A percentile compares a stretch with the other conserved stretches of the same genome.
phyloP scores from a whole-genome alignment of 2,888 invertebrate species.

The Sminthurides aquaticus region DNA sequence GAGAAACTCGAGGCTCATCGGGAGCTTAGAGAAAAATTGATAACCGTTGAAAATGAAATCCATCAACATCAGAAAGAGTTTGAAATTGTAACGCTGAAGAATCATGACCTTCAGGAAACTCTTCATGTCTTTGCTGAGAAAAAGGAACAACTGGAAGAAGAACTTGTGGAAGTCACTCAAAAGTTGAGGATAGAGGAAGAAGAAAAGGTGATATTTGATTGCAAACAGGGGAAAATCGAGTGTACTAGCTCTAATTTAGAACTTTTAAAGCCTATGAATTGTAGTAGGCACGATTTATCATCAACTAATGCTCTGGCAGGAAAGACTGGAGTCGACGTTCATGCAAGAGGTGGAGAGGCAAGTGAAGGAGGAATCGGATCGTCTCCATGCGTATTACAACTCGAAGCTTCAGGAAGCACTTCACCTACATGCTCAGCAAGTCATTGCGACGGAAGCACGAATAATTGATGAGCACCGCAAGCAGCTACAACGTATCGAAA shows the following conservation, averaged over 20 bases:
- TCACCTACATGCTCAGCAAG: conserved; percentile 30
- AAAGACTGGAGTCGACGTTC: conserved; percentile 19
- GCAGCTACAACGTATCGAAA: conserved; percentile 26
- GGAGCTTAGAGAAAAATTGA: conserved; percentile 25
- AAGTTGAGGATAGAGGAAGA: conserved; percentile 5
- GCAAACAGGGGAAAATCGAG: too few species aligned
- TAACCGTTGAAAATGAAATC: conserved; percentile 13
- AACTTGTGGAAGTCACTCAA: conserved; percentile 4
- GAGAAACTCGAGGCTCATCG: conserved; percentile 20
- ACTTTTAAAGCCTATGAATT: too few species aligned
- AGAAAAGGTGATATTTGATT: conserved; percentile 16
- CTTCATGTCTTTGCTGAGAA: conserved; percentile 14
- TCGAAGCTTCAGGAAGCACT: conserved; percentile 35
- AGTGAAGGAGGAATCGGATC: conserved; percentile 31
- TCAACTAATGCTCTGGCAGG: conserved; percentile 20
- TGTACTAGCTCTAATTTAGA: too few species aligned
- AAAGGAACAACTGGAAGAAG: conserved; percentile 24
- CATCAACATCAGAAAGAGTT: conserved; percentile 7
- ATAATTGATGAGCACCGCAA: conserved; percentile 31
- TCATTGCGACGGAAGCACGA: conserved; percentile 27
- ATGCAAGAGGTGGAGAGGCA: conserved; percentile 24
- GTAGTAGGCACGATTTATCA: too few species aligned
- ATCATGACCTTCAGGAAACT: conserved; percentile 8
- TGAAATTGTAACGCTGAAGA: conserved; percentile 6
- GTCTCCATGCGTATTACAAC: conserved; percentile 38